A percentile compares a stretch with the other conserved stretches of the same genome.
Evolutionary conservation across 2,888 invertebrate genomes (phyloP).

Genomic region (Caenorhabditis japonica): DNA sequence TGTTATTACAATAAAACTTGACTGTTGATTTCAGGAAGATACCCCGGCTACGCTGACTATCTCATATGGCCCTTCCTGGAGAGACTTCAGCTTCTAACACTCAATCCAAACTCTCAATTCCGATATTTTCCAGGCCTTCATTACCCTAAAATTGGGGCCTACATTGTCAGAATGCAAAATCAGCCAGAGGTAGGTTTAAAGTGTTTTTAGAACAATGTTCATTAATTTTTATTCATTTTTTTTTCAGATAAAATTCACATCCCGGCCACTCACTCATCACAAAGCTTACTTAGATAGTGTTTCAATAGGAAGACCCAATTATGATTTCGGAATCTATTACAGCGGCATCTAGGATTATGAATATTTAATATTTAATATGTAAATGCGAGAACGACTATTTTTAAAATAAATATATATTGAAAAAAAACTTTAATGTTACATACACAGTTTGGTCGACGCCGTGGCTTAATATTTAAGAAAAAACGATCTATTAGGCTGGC

Average conservation of each 20-base stretch:
- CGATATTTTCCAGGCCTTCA: slow-evolving; percentile 66
- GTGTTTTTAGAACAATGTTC: neutral
- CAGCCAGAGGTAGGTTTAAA: slow-evolving; percentile 61
- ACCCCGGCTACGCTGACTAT: slow-evolving; percentile 67
- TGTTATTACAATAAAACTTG: too few relatives aligned
- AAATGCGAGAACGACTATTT: too few relatives aligned
- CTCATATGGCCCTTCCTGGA: slow-evolving; percentile 71
- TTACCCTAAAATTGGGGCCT: slow-evolving; percentile 69
- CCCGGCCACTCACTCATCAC: slow-evolving; percentile 64
- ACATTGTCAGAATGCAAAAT: slow-evolving; percentile 69
- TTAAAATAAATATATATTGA: too few relatives aligned
- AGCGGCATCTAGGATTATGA: neutral
- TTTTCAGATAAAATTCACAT: slow-evolving; percentile 64
- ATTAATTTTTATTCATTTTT: slow-evolving; percentile 1
- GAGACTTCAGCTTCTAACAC: slow-evolving; percentile 65
- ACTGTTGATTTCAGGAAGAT: slow-evolving; percentile 59
- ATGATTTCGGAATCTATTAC: slow-evolving; percentile 65
- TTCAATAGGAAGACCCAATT: slow-evolving; percentile 64
- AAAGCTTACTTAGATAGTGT: slow-evolving; percentile 68
- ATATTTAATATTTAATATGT: neutral
- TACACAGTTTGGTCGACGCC: too few relatives aligned
- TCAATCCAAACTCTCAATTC: slow-evolving; percentile 55
- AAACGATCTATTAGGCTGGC: too few relatives aligned
- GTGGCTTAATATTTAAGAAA: too few relatives aligned
- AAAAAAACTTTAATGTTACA: too few relatives aligned